These are phyloP conservation scores for Phoebastria nigripes DNA, from an alignment of 2,797 vertebrate genomes.

Conservation along the genomic window DNA sequence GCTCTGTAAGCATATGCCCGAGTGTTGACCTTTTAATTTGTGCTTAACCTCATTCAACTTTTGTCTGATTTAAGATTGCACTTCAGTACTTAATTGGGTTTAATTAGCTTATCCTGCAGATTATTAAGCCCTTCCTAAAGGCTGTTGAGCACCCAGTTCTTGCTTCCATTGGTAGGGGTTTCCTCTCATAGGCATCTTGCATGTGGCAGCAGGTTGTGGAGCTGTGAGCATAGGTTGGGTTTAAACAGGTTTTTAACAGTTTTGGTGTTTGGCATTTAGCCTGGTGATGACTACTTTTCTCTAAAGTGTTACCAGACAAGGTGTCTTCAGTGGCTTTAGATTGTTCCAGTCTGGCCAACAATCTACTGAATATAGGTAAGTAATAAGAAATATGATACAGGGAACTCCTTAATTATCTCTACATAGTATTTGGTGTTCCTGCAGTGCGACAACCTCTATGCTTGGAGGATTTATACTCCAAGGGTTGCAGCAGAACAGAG, in stretches of 20 bases:
- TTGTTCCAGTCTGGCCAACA: background rate
- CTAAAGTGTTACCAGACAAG: background rate
- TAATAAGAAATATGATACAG: background rate
- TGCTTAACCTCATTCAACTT: background rate
- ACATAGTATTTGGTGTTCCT: background rate
- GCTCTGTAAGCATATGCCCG: background rate
- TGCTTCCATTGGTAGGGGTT: background rate
- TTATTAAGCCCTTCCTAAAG: background rate
- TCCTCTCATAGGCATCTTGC: background rate
- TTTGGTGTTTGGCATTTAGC: background rate
- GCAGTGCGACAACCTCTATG: accelerated
- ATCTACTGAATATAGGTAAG: background rate
- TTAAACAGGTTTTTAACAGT: background rate
- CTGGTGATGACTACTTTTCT: background rate
- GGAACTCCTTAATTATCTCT: background rate
- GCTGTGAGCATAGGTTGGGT: background rate
- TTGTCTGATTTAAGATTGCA: background rate
- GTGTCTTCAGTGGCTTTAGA: background rate
- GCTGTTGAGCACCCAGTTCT: background rate
- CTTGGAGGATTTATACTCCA: background rate
- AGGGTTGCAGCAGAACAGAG: background rate
- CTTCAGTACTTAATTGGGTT: background rate
- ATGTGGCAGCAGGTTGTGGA: background rate
- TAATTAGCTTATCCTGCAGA: background rate
- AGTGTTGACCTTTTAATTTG: background rate